Evolutionary conservation across 2,113 vertebrate species (phyloP).

Genomic region (Axis porcinus): DNA sequence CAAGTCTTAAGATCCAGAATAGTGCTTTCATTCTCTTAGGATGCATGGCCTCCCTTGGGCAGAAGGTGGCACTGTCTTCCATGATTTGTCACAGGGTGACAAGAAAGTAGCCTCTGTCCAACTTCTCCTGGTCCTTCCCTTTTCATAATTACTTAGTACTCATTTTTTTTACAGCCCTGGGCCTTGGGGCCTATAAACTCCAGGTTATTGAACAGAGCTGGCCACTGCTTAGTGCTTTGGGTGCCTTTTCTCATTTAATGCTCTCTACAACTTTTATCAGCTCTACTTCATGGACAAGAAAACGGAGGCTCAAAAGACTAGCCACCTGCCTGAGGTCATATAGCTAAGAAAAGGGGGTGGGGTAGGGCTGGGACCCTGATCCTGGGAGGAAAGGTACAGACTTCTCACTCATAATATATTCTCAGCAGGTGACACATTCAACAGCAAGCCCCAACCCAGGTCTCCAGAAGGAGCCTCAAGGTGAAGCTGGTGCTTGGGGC

Average conservation of each 20-base stretch:
- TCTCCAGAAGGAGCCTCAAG: not conserved
- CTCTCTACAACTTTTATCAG: not conserved
- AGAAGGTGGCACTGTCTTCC: not conserved
- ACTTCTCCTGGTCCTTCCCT: not conserved
- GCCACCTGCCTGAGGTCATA: not conserved
- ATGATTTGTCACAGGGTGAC: not conserved
- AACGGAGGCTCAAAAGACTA: not conserved
- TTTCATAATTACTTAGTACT: not conserved
- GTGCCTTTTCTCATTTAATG: not conserved
- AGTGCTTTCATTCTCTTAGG: not conserved
- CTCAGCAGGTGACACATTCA: not conserved
- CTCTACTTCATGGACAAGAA: not conserved
- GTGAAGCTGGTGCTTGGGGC: not conserved
- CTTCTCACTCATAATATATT: not conserved
- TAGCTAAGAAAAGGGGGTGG: not conserved
- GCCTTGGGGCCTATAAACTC: not conserved
- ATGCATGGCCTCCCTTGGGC: not conserved
- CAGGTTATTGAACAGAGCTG: not conserved
- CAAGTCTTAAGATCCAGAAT: not conserved
- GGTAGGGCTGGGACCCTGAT: not conserved
- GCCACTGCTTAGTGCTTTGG: not conserved
- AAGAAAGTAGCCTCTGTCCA: not conserved
- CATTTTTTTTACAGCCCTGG: not conserved
- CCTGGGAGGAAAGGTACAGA: not conserved
- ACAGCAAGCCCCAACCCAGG: not conserved